Percentiles rank a stretch among this genome's conserved stretches.
phyloP scores from a whole-genome alignment of 2,797 vertebrate genomes.

The Distichodus sexfasciatus region DNA sequence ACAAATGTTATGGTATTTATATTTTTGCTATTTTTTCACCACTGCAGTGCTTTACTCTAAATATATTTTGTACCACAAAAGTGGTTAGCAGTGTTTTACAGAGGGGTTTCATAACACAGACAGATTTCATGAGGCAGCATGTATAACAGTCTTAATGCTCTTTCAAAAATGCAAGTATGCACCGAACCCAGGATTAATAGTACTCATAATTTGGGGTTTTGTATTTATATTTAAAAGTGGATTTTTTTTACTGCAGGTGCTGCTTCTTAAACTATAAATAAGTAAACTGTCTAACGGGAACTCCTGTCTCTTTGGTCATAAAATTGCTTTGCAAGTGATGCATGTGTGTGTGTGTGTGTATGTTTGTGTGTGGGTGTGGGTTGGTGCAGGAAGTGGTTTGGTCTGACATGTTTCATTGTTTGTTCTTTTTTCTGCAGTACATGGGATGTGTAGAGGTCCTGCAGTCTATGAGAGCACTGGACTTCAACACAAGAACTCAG shows the following conservation, averaged over 20 bases:
- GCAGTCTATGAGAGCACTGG: constrained; percentile 95
- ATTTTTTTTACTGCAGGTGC: background rate
- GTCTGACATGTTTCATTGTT: background rate
- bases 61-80: too few species aligned
- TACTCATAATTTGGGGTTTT: too few species aligned
- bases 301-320: background rate
- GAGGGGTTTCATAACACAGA: too few species aligned
- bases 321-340: background rate
- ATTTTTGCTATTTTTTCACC: too few species aligned
- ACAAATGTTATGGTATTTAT: too few species aligned
- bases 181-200: too few species aligned
- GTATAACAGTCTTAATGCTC: too few species aligned
- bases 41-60: too few species aligned
- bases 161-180: too few species aligned
- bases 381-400: constrained; percentile 29
- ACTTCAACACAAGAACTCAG: constrained; percentile 97
- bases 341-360: constrained; percentile 55
- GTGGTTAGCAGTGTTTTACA: too few species aligned
- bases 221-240: background rate
- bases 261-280: background rate
- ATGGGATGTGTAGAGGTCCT: constrained; percentile 98
- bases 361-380: constrained; percentile 49
- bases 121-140: too few species aligned
- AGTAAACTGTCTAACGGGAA: background rate
- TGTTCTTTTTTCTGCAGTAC: constrained; percentile 74